Conservation (phyloP, 2,888 invertebrate species). For the Bimastos eiseni region DNA sequence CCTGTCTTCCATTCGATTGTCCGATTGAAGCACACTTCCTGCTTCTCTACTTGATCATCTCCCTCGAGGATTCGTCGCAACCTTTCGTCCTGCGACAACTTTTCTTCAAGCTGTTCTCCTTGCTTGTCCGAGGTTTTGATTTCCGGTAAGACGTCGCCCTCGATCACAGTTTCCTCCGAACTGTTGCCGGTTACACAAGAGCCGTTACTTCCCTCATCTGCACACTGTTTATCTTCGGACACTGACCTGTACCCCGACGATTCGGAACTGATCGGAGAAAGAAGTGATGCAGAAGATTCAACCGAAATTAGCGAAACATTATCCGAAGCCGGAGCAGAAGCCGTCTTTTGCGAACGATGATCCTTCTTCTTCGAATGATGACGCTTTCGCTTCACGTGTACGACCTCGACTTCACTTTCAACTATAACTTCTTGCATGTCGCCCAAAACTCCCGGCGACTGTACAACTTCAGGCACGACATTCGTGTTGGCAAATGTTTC, state of each 20-base stretch:
- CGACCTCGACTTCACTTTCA: not conserved
- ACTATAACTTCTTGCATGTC: not conserved
- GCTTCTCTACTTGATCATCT: not conserved
- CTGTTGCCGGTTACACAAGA: not conserved
- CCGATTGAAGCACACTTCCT: not conserved
- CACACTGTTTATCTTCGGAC: not conserved
- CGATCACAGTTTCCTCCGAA: not conserved
- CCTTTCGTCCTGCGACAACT: conserved; percentile 6
- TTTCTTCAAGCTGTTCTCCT: not conserved
- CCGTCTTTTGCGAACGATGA: not conserved
- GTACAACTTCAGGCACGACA: not conserved
- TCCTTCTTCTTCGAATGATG: not conserved
- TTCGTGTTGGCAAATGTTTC: conserved; percentile 13
- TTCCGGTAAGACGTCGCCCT: not conserved
- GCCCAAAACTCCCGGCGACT: not conserved
- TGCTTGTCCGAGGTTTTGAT: not conserved
- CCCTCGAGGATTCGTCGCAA: not conserved
- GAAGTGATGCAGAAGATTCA: not conserved
- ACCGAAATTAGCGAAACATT: conserved; percentile 13
- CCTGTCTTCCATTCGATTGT: not conserved
- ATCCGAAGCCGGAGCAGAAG: not conserved
- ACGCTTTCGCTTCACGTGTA: conserved; percentile 6
- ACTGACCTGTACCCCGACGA: conserved; percentile 23
- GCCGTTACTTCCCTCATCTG: not conserved
- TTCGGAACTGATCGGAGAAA: conserved; percentile 20